phyloP scores from a whole-genome alignment of 1,140 invertebrate species.

The Brachionus angularis region DNA sequence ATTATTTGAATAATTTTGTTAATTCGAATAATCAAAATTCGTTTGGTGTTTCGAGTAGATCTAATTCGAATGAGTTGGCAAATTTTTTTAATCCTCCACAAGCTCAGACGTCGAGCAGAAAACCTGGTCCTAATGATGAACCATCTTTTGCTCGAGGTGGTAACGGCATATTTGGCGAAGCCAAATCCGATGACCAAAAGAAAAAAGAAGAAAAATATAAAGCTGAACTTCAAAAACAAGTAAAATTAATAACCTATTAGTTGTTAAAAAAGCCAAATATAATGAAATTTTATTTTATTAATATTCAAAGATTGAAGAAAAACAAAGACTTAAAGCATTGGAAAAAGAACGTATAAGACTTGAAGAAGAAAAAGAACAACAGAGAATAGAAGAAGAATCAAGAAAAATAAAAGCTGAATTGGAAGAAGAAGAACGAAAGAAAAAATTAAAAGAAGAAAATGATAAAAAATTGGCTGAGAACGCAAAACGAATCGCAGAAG shows the following conservation, averaged over 20 bases:
- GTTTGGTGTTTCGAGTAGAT: background rate
- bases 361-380: conserved; percentile 45
- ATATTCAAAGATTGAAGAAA: conserved; percentile 45
- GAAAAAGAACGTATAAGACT: conserved; percentile 32
- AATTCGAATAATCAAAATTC: background rate
- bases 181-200: conserved; percentile 43
- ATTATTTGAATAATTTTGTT: background rate
- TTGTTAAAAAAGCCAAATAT: too few species aligned
- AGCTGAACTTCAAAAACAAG: conserved; percentile 42
- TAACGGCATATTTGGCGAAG: conserved; percentile 57
- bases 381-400: conserved; percentile 42
- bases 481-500: conserved; percentile 32
- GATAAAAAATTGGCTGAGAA: conserved; percentile 38
- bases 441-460: conserved; percentile 31
- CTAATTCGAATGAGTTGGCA: conserved; percentile 45
- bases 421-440: conserved; percentile 41
- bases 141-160: conserved; percentile 53
- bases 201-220: conserved; percentile 44
- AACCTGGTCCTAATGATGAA: conserved; percentile 48
- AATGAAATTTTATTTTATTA: too few species aligned
- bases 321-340: conserved; percentile 38
- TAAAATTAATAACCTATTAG: too few species aligned
- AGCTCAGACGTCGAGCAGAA: conserved; percentile 48
- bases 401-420: conserved; percentile 42
- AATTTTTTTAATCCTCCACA: conserved; percentile 45